Evolutionary conservation across 1,140 invertebrate species (phyloP).

Genomic region (Acyrthosiphon pisum): DNA sequence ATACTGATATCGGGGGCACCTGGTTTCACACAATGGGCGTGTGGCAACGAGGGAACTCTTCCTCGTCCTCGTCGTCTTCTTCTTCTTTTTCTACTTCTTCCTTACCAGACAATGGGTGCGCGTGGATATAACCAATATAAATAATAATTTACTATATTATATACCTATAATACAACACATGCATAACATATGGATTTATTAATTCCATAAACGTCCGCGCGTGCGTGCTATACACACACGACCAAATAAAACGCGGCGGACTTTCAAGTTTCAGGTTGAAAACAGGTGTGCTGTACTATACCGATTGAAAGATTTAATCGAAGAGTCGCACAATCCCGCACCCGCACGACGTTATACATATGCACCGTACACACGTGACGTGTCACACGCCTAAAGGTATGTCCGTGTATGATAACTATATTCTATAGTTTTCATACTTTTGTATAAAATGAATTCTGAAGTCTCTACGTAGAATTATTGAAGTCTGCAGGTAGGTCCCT

Average conservation of each 20-base stretch:
- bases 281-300: neutral
- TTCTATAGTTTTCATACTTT: neutral
- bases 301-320: neutral
- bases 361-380: too few relatives aligned
- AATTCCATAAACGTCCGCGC: neutral
- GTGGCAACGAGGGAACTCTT: neutral
- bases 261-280: constrained; percentile 21
- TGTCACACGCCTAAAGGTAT: neutral
- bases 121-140: constrained; percentile 17
- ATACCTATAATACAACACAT: neutral
- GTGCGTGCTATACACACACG: neutral
- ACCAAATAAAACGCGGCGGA: neutral
- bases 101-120: neutral
- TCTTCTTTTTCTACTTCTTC: neutral
- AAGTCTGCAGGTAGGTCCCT: too few relatives aligned
- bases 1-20: constrained; percentile 47
- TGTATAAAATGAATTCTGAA: neutral
- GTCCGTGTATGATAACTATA: neutral
- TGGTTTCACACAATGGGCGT: constrained; percentile 34
- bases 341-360: neutral
- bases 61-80: neutral
- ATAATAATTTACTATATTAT: constrained; percentile 2
- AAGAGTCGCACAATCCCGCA: neutral
- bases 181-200: constrained; percentile 18
- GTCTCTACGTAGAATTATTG: too few relatives aligned